Base-by-base conservation (phyloP, 2,113 vertebrate genomes). In the Dascyllus trimaculatus region DNA sequence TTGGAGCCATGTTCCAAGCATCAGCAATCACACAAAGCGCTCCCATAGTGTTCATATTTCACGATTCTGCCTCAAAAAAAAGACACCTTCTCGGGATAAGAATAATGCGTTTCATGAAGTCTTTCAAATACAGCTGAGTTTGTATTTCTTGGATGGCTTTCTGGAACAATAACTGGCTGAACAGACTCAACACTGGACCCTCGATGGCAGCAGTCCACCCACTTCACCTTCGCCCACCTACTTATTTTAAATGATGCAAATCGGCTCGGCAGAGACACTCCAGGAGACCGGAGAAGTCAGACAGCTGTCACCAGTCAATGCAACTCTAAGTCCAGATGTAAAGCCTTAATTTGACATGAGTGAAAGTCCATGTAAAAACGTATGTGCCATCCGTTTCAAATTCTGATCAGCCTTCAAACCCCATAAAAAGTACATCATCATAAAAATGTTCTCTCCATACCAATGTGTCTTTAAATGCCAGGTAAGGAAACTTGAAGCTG, bases 131-230 rank as follows among this genome's bases (percentile, higher is more conserved):
- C 19, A 69, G 66, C 24, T 67, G 10, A 62, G 60, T 64, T 76
- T 89, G 79, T 80, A 5, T 67, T 78, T 71, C 72, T 88, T 87
- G 86, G 82, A 90, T 19, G 48, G 32, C 9, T 18, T 57, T 70
- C 7, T 79, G 67, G 62, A 46, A 15, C 71, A 72, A 75, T 62
- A 80, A 80, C 68, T 65, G 58, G 59, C 71, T 18, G 19, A 84
- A 65, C 71, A 80, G 81, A 65, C 72, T 70, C 0, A 48, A 71
- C 58, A 69, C 25, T 59, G 56, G 19, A 71, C 45, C 38, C 11
- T 1, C 1, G 46, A 68, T 22, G 48, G 48, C 32, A 73, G 35
- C 56, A 79, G 56, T 24, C 57, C 32, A 10, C 65, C 25, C 57
- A 10, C 15, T 60, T 71, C 53, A 25, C 75, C 54, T 73, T 84